Evolutionary conservation across 2,113 vertebrate species (phyloP).

Genomic region (Anolis sagrei): DNA sequence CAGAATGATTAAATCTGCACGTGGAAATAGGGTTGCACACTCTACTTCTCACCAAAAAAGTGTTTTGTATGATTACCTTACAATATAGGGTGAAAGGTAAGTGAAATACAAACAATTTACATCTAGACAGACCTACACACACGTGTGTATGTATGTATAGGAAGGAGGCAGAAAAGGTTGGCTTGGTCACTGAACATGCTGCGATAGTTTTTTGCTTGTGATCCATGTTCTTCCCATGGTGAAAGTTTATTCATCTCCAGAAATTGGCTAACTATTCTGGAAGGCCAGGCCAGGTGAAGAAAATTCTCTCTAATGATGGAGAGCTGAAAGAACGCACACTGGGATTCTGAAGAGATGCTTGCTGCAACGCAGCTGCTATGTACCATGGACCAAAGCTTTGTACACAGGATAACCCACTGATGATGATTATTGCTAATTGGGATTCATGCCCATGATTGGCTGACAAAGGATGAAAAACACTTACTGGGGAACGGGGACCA

Average conservation of each 20-base stretch:
- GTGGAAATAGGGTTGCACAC: not conserved
- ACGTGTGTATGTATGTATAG: too few relatives aligned
- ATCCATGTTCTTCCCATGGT: not conserved
- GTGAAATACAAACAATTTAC: too few relatives aligned
- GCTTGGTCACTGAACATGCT: not conserved
- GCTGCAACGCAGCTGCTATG: not conserved
- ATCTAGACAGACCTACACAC: too few relatives aligned
- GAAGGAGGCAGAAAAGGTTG: not conserved
- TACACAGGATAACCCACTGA: not conserved
- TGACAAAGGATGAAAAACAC: not conserved
- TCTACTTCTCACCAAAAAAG: too few relatives aligned
- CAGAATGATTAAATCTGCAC: too few relatives aligned
- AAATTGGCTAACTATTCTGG: not conserved
- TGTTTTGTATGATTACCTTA: not conserved
- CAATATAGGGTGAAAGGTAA: not conserved
- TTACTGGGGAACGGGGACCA: not conserved
- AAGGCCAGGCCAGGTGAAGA: not conserved
- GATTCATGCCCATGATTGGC: not conserved
- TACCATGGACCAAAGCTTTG: not conserved
- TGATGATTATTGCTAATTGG: not conserved
- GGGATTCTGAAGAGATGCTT: not conserved
- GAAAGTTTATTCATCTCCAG: not conserved
- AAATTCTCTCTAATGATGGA: not conserved
- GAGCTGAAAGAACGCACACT: not conserved
- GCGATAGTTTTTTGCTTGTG: not conserved